A percentile compares a stretch with the other conserved stretches of the same genome.
phyloP scores from a whole-genome alignment of 2,797 vertebrate genomes.

The Galagoides demidoff region DNA sequence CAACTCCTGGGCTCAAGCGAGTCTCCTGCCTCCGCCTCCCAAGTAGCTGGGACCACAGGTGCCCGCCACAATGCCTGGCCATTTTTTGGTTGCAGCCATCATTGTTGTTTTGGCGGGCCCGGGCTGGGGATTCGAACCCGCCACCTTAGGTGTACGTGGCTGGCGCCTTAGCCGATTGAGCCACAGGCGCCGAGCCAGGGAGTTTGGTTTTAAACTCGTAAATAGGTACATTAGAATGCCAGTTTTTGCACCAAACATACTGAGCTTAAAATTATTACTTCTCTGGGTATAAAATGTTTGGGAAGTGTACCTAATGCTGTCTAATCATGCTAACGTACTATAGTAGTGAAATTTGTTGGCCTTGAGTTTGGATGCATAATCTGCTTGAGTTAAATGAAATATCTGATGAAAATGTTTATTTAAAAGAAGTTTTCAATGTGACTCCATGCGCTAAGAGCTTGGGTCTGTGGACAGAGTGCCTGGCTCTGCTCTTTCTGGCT shows the following conservation, averaged over 20 bases:
- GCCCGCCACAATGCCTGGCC: too few relatives aligned
- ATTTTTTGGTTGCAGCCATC: too few relatives aligned
- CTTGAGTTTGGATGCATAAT: neutral
- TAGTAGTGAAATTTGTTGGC: neutral
- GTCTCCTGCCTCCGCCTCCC: too few relatives aligned
- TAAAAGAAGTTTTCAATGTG: conserved; percentile 1
- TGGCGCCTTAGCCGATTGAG: too few relatives aligned
- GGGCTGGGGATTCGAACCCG: too few relatives aligned
- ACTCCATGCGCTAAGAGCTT: neutral
- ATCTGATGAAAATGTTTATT: neutral
- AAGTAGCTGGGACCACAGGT: too few relatives aligned
- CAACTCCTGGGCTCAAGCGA: too few relatives aligned
- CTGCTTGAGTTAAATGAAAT: neutral
- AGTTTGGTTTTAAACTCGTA: conserved; percentile 24
- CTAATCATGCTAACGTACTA: neutral
- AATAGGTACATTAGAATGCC: neutral
- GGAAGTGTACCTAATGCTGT: neutral
- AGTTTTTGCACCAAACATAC: neutral
- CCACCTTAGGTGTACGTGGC: too few relatives aligned
- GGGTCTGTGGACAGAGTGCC: neutral
- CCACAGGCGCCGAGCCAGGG: too few relatives aligned
- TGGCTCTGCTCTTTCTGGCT: neutral
- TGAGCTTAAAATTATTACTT: conserved; percentile 17
- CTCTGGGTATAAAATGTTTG: neutral
- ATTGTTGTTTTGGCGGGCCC: too few relatives aligned